Conservation (phyloP, 2,797 vertebrate genomes). For the Catostomus latipinnis region DNA sequence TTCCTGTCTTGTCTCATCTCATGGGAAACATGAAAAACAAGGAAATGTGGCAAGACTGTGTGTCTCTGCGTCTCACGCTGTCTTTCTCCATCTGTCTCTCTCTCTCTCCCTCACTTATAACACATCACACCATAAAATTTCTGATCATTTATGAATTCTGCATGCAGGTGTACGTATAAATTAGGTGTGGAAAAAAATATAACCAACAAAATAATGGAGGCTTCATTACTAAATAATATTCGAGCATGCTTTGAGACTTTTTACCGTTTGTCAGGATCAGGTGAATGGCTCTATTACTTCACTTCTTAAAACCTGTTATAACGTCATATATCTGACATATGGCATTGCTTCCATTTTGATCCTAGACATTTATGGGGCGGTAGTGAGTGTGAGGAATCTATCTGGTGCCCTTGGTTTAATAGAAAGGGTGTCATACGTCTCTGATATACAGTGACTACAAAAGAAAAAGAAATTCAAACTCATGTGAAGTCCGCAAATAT, state of each 20-base stretch:
- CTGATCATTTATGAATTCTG: slow-evolving; percentile 34
- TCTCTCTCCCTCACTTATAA: slow-evolving; percentile 9
- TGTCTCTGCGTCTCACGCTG: slow-evolving; percentile 35
- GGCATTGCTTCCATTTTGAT: slow-evolving; percentile 80
- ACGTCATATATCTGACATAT: slow-evolving; percentile 83
- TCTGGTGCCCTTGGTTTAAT: slow-evolving; percentile 84
- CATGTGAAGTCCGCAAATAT: slow-evolving; percentile 57
- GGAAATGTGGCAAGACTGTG: slow-evolving; percentile 32
- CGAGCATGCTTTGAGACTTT: slow-evolving; percentile 39
- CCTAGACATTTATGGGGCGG: slow-evolving; percentile 81
- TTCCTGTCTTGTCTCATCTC: slow-evolving; percentile 59
- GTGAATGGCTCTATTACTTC: slow-evolving; percentile 82
- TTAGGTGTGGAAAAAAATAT: slow-evolving; percentile 8
- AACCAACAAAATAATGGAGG: slow-evolving; percentile 47
- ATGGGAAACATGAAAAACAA: slow-evolving; percentile 48
- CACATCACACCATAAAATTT: slow-evolving; percentile 20
- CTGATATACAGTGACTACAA: slow-evolving; percentile 80
- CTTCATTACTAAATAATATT: slow-evolving; percentile 56
- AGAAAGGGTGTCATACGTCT: slow-evolving; percentile 79
- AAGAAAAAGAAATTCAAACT: slow-evolving; percentile 37
- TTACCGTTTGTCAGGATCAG: slow-evolving; percentile 75
- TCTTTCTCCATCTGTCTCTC: slow-evolving; percentile 42
- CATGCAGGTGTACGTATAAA: slow-evolving; percentile 47
- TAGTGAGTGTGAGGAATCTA: slow-evolving; percentile 81
- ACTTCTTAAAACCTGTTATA: slow-evolving; percentile 83